Base-by-base conservation (phyloP, 2,113 vertebrate genomes). In the Paedocypris sp. region DNA sequence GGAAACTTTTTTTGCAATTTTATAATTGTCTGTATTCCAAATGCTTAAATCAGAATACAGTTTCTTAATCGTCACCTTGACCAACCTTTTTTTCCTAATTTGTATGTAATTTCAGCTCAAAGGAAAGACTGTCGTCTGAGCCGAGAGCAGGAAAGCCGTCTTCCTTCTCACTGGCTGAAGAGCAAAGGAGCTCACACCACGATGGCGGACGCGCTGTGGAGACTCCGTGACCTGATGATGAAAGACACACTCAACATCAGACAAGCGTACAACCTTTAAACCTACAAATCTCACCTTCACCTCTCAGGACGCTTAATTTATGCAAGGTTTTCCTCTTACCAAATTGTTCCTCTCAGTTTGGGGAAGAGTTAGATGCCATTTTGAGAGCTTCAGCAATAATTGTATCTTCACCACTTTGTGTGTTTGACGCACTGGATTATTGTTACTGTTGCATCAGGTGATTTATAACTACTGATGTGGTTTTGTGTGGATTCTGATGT, bases 171-270 rank as follows among this genome's bases (percentile, higher is more conserved):
- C 73, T 99, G 95, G 95, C 73, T 99, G 69, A 98, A 98, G 70
- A 97, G 94, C 75, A 98, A 97, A 83, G 95, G 95, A 31, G 95
- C 94, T 62, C 95, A 99, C 71, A 94, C 87, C 29, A 97, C 94
- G 16, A 98, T 99, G 95, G 93, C 88, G 0, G 93, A 99, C 6
- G 95, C 95, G 0, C 65, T 99, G 38, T 99, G 94, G 94, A 88
- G 94, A 46, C 87, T 99, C 60, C 88, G 94, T 63, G 94, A 99
- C 79, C 77, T 98, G 75, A 99, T 99, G 95, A 86, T 97, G 48
- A 83, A 91, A 62, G 95, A 99, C 80, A 93, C 94, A 6, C 87
- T 99, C 2, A 99, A 94, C 61, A 93, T 99, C 74, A 92, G 89
- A 67, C 92, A 97, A 79, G 86, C 90, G 1, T 89, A 97, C 86